phyloP scores from a whole-genome alignment of 92 coral and sea anemone species.

The Desmophyllum pertusum region DNA sequence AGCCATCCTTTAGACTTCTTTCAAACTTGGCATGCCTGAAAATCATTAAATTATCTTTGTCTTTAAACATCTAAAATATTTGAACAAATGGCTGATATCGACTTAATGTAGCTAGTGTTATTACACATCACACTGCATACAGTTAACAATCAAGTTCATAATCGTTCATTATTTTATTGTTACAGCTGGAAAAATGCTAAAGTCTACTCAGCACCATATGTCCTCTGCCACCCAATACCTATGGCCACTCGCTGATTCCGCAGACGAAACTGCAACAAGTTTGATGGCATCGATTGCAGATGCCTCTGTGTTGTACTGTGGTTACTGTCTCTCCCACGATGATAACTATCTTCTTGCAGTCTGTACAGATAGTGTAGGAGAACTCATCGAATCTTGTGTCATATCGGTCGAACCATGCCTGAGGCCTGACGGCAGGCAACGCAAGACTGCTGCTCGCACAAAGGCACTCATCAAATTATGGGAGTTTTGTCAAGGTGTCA shows the following conservation, averaged over 20 bases:
- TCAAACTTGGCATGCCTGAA: no score
- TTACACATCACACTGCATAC: no score
- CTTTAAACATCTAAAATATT: not conserved
- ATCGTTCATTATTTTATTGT: not conserved
- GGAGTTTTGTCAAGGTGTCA: constrained; percentile 96
- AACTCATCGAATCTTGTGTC: constrained; percentile 83
- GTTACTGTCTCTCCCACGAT: constrained; percentile 93
- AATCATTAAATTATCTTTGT: no score
- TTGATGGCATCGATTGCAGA: constrained; percentile 60
- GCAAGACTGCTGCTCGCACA: constrained; percentile 76
- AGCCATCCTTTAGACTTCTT: not conserved
- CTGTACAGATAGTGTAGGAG: constrained; percentile 93
- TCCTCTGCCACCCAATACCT: constrained; percentile 79
- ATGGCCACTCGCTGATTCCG: constrained; percentile 52
- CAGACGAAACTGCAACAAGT: constrained; percentile 67
- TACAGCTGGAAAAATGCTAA: constrained; percentile 80
- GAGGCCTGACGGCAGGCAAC: constrained; percentile 76
- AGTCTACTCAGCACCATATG: constrained; percentile 85
- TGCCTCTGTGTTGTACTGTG: constrained; percentile 84
- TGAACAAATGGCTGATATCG: not conserved
- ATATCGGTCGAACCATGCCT: constrained; percentile 75
- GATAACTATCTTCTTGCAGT: constrained; percentile 94
- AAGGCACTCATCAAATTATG: constrained; percentile 85
- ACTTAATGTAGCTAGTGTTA: no score
- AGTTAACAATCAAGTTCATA: not conserved